A percentile compares a stretch with the other conserved stretches of the same genome.
These are phyloP conservation scores for Tetrax tetrax DNA, from an alignment of 2,113 vertebrate species.

Conservation along the genomic window DNA sequence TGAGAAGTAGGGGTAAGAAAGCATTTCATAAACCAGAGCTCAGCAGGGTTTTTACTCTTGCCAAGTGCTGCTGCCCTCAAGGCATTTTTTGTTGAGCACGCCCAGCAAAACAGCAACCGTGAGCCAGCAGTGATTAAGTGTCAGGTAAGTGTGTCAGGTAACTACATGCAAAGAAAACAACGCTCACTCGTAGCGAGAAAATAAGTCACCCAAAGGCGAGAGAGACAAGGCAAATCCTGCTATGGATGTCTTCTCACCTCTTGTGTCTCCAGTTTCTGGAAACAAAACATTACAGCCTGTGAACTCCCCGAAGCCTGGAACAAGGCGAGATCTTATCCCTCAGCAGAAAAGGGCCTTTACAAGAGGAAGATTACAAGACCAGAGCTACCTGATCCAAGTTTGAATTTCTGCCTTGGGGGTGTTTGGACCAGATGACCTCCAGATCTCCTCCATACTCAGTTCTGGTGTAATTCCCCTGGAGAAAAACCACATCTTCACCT, in stretches of 20 bases:
- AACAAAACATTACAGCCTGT: neutral
- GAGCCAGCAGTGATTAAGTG: neutral
- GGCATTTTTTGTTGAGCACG: neutral
- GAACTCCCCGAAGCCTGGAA: neutral
- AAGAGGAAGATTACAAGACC: neutral
- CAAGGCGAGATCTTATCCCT: neutral
- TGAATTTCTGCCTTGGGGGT: neutral
- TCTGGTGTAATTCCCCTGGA: neutral
- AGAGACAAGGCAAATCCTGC: constrained; percentile 17
- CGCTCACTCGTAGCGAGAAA: neutral
- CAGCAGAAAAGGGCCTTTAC: neutral
- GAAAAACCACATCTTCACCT: neutral
- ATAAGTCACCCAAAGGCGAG: constrained; percentile 43
- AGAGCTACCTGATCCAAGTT: neutral
- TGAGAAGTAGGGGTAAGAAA: neutral
- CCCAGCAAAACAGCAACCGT: neutral
- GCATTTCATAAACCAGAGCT: neutral
- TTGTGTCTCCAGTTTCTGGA: neutral
- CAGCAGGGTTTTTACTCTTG: neutral
- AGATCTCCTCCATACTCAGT: neutral
- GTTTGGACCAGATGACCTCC: neutral
- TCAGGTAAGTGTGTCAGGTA: constrained; percentile 24
- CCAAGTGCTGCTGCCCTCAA: neutral
- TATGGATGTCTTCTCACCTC: neutral
- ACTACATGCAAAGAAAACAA: neutral